A percentile compares a stretch with the other conserved stretches of the same genome.
Conservation (phyloP, 2,797 vertebrate species). For the Heterohyrax brucei region DNA sequence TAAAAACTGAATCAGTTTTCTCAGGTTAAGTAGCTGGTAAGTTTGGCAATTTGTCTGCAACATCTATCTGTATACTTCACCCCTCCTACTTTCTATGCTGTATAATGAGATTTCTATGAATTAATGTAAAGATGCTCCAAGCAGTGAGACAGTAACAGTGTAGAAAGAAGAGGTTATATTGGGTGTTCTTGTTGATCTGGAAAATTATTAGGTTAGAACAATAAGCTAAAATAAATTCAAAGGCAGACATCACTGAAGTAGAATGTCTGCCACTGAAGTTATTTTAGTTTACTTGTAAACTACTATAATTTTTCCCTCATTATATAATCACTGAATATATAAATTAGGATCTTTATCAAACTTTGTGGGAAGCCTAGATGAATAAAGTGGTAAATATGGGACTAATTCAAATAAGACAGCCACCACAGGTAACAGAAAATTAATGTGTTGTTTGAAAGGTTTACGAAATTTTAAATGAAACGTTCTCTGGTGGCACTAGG, state of each 20-base stretch:
- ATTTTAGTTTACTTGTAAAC: slow-evolving; percentile 37
- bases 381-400: slow-evolving; percentile 29
- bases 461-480: slow-evolving; percentile 66
- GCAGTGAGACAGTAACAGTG: background rate
- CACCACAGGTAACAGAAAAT: slow-evolving; percentile 54
- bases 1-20: background rate
- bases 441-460: background rate
- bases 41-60: background rate
- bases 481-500: background rate
- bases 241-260: too few relatives aligned
- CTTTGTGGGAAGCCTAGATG: slow-evolving; percentile 67
- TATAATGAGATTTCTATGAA: background rate
- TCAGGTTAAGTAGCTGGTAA: background rate
- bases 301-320: slow-evolving; percentile 64
- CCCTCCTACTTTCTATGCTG: background rate
- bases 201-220: background rate
- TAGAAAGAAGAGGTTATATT: background rate
- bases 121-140: background rate
- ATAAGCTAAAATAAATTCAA: too few relatives aligned
- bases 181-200: background rate
- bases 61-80: background rate
- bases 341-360: slow-evolving; percentile 49
- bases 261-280: background rate
- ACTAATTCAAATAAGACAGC: slow-evolving; percentile 55
- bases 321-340: slow-evolving; percentile 68